phyloP scores from a whole-genome alignment of 1,140 invertebrate genomes.

The Drosophila saltans region DNA sequence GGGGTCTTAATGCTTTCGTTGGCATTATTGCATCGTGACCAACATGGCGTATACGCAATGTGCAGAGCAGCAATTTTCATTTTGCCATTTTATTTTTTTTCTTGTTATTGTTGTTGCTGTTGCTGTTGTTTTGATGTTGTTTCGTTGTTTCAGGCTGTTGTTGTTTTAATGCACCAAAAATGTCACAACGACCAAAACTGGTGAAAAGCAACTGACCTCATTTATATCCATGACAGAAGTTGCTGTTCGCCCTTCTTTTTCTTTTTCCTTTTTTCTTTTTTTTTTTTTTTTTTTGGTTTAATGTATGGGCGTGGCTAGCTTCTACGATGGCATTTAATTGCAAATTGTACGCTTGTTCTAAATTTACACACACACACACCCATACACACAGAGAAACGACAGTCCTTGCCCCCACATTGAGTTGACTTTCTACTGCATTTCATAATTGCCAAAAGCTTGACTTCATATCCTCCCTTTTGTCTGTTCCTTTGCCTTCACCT shows the following conservation, averaged over 20 bases:
- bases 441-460: slow-evolving; percentile 55
- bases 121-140: slow-evolving; percentile 23
- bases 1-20: slow-evolving; percentile 63
- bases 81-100: slow-evolving; percentile 27
- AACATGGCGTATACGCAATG: slow-evolving; percentile 70
- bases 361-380: slow-evolving; percentile 33
- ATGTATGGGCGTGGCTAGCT: slow-evolving; percentile 45
- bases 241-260: slow-evolving; percentile 6
- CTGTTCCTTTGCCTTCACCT: slow-evolving; percentile 6
- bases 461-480: too few relatives aligned
- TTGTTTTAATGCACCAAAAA: slow-evolving; percentile 60
- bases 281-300: slow-evolving; percentile 13
- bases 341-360: slow-evolving; percentile 73
- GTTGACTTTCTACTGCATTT: slow-evolving; percentile 33
- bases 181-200: slow-evolving; percentile 59
- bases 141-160: slow-evolving; percentile 28
- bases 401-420: too few relatives aligned
- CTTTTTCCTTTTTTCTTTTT: background rate
- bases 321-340: slow-evolving; percentile 63
- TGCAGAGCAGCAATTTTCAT: slow-evolving; percentile 53
- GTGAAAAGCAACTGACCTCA: slow-evolving; percentile 63
- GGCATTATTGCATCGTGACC: slow-evolving; percentile 67
- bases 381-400: too few relatives aligned
- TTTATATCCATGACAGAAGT: slow-evolving; percentile 34
- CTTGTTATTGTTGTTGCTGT: slow-evolving; percentile 21